Evolutionary conservation across 2,888 invertebrate species (phyloP).

Genomic region (Aphodius sticticus): DNA sequence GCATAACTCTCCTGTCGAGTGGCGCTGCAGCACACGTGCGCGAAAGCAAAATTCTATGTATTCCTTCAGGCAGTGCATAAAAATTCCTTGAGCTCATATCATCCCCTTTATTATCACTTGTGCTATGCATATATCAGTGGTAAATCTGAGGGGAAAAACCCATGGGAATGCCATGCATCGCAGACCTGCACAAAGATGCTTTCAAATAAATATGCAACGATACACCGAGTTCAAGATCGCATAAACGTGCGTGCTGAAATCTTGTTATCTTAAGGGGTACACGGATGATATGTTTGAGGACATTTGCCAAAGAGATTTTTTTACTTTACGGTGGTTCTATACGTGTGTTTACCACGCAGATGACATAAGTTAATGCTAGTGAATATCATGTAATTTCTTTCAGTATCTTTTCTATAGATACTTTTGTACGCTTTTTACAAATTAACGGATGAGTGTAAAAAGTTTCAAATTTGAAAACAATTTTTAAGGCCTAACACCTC

Average conservation of each 20-base stretch:
- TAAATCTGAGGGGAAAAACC: conserved; percentile 22
- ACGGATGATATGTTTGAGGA: neutral
- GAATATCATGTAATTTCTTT: too few relatives aligned
- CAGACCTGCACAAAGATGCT: neutral
- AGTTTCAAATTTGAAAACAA: too few relatives aligned
- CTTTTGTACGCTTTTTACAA: too few relatives aligned
- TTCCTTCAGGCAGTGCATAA: conserved; percentile 5
- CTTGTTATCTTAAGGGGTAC: neutral
- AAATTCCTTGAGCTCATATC: conserved; percentile 29
- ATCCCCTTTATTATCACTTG: conserved; percentile 29
- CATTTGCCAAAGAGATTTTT: too few relatives aligned
- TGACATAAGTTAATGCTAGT: too few relatives aligned
- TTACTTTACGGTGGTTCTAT: too few relatives aligned
- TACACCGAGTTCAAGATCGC: neutral
- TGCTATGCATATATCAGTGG: conserved; percentile 26
- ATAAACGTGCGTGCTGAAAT: neutral
- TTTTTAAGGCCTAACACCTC: too few relatives aligned
- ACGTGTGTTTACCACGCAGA: too few relatives aligned
- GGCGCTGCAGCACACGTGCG: neutral
- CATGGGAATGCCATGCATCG: conserved; percentile 17
- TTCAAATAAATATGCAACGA: neutral
- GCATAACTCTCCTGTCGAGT: neutral
- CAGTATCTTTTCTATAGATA: too few relatives aligned
- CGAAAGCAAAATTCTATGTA: neutral
- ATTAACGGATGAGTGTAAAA: too few relatives aligned